Percentiles rank a stretch among this genome's conserved stretches.
Conservation (phyloP, 2,113 vertebrate species). For the Cyprinodon tularosa region DNA sequence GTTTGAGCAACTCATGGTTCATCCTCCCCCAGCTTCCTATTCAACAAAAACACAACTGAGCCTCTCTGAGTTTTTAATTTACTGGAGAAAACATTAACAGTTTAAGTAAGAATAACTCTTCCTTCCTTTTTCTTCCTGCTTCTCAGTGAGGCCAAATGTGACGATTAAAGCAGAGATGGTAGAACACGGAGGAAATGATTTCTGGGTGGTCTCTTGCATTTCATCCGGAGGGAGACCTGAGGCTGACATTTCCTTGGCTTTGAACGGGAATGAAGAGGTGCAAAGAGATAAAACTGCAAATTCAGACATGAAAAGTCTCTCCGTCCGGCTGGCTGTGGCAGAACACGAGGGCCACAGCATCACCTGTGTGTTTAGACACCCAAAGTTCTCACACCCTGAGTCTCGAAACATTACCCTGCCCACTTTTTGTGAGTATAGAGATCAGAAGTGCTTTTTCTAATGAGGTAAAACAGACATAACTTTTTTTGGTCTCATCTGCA, state of each 20-base stretch:
- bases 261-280: constrained; percentile 36
- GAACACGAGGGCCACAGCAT: constrained; percentile 56
- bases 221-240: constrained; percentile 74
- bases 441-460: neutral
- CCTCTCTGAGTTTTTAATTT: constrained; percentile 66
- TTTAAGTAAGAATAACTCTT: constrained; percentile 48
- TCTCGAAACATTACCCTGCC: constrained; percentile 55
- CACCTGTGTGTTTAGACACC: constrained; percentile 72
- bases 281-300: constrained; percentile 14
- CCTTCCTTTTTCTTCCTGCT: constrained; percentile 52
- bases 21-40: constrained; percentile 58
- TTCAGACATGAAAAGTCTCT: constrained; percentile 42
- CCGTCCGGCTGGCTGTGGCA: constrained; percentile 42
- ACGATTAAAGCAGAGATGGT: constrained; percentile 63
- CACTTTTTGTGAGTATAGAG: constrained; percentile 67
- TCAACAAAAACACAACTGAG: constrained; percentile 52
- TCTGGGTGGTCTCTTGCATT: constrained; percentile 73
- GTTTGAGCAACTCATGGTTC: constrained; percentile 54
- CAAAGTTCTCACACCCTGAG: constrained; percentile 48
- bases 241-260: constrained; percentile 67
- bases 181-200: constrained; percentile 51
- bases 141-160: constrained; percentile 69
- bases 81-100: constrained; percentile 54
- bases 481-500: constrained; percentile 35
- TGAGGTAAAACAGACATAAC: constrained; percentile 17